Base-by-base conservation (phyloP, 1,140 invertebrate species). In the Aplysia californica region DNA sequence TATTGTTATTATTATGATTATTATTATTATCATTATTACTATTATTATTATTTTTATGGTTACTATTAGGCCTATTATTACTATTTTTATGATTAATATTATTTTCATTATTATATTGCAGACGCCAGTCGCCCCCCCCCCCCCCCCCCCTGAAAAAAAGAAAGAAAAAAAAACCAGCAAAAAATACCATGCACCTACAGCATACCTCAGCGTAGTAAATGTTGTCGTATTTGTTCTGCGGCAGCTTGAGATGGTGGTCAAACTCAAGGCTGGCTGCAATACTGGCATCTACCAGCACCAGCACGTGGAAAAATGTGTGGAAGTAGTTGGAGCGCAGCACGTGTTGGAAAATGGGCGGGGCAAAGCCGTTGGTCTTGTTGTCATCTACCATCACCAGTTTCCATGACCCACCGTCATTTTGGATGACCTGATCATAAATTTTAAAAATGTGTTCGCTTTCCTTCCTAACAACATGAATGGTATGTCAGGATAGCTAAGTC, bases 251-350 rank as follows among this genome's bases (percentile, higher is more conserved):
- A 6, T 98, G 96, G 85, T 99, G 97, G 87, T 97, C 95, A 89
- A 98, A 99, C 77, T 94, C 94, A 93, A 99, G 96, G n/a, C 96
- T 97, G 1, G 98, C 97, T 10, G 97, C 97, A 6, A 97, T 95
- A 41, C 98, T 93, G 15, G 96, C 97, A 91, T 99, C 99, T 10
- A 96, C 95, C 44, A 99, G 90, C 55, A 99, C 98, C 0, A 98
- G 94, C 3, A 95, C 92, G 94, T 99, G 98, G 0, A 99, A 95
- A 50, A 98, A 91, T 79, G 98, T 93, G 4, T 98, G 95, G 89
- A 93, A 94, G n/a, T 87, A 87, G 64, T 97, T 97, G 15, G 96
- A 98, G 41, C 95, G 93, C n/a, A 99, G 91, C 76, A 99, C 94
- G 76, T 85, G 81, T 80, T 89, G 96, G 83, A 96, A 96, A 41